A percentile compares a stretch with the other conserved stretches of the same genome.
These are phyloP conservation scores for Corythoichthys haematopterus DNA, from an alignment of 2,113 vertebrate genomes.

Conservation along the genomic window DNA sequence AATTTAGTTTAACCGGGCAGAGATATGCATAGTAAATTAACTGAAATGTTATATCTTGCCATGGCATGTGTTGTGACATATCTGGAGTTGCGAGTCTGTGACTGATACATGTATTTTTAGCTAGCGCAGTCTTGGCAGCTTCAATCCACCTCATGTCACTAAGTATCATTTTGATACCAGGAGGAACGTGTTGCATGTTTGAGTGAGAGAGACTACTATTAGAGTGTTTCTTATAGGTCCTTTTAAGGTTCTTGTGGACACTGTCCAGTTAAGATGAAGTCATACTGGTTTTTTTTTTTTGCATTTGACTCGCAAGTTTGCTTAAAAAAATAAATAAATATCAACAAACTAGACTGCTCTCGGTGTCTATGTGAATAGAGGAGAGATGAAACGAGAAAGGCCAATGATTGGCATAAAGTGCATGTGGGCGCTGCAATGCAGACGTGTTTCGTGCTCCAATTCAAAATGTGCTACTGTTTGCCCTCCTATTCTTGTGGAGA, in stretches of 20 bases:
- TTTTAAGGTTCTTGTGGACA: conserved; percentile 16
- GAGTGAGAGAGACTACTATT: conserved; percentile 25
- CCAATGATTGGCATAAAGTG: conserved; percentile 20
- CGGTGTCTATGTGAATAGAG: background rate
- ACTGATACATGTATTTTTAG: conserved; percentile 56
- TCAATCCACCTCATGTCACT: conserved; percentile 55
- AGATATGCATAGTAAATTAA: conserved; percentile 3
- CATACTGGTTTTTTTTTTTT: conserved; percentile 14
- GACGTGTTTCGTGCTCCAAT: background rate
- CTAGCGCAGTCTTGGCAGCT: conserved; percentile 54
- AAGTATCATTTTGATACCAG: conserved; percentile 24
- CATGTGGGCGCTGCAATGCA: background rate
- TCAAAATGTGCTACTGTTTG: conserved; percentile 2
- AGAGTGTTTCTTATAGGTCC: background rate
- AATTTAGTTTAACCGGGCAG: conserved; percentile 3
- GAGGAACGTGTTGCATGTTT: conserved; percentile 15
- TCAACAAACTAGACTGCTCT: background rate
- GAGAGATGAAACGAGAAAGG: conserved; percentile 19
- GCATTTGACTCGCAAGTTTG: conserved; percentile 28
- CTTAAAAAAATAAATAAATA: background rate
- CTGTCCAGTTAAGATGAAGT: conserved; percentile 16
- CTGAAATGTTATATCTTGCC: conserved; percentile 36
- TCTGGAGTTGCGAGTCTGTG: conserved; percentile 40
- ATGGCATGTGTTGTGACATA: conserved; percentile 48
- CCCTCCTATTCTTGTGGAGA: background rate